These are phyloP conservation scores for Sarcophaga subvicina DNA, from an alignment of 2,888 invertebrate genomes.

Conservation along the genomic window DNA sequence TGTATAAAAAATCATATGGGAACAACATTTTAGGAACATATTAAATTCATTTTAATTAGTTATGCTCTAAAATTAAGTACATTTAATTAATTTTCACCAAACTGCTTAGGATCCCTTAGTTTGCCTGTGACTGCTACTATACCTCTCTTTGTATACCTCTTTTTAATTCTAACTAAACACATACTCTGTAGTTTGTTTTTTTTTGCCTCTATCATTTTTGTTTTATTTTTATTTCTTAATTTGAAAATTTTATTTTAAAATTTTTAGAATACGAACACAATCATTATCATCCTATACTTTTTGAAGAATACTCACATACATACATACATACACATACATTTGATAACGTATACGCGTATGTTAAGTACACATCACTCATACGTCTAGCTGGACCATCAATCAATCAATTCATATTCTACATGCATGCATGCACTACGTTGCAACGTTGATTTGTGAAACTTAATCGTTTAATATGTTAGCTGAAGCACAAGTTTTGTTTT, in stretches of 20 bases:
- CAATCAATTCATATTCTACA: background rate
- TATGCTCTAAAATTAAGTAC: background rate
- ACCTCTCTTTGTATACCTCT: background rate
- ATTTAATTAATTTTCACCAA: conserved; percentile 4
- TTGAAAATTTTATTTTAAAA: background rate
- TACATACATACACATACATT: no score
- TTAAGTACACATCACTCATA: conserved; percentile 10
- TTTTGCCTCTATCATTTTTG: no score
- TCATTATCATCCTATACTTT: no score
- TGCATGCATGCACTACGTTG: background rate
- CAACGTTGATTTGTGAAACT: conserved; percentile 15
- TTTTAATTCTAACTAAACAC: background rate
- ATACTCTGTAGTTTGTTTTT: background rate
- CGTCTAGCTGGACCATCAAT: background rate
- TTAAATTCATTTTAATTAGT: background rate
- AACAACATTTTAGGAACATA: background rate
- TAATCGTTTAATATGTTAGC: background rate
- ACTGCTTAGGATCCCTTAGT: background rate
- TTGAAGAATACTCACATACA: no score
- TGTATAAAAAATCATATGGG: background rate
- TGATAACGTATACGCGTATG: no score
- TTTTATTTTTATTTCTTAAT: background rate
- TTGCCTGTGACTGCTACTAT: background rate
- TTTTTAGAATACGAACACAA: no score
- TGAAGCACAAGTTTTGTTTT: conserved; percentile 2